Conservation (phyloP, 1,140 invertebrate species). For the Ptiloglossa arizonensis region DNA sequence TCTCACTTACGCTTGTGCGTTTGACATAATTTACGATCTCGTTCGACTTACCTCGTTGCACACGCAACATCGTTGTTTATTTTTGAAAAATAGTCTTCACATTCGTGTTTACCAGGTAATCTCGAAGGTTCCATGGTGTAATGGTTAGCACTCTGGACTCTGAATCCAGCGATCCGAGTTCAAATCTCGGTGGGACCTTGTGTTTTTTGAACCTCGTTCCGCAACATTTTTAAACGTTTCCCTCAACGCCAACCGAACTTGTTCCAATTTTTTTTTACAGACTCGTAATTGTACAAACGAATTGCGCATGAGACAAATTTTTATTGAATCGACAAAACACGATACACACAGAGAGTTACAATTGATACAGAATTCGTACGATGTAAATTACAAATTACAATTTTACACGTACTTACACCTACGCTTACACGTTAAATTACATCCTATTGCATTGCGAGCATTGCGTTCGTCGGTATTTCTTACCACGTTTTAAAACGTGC, state of each 20-base stretch:
- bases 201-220: slow-evolving; percentile 63
- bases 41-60: too few species aligned
- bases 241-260: too few species aligned
- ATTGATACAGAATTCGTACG: not conserved
- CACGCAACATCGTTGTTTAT: not conserved
- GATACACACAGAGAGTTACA: not conserved
- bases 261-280: not conserved
- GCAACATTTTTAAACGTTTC: slow-evolving; percentile 1
- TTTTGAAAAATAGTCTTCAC: slow-evolving; percentile 3
- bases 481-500: not conserved
- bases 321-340: not conserved
- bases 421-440: not conserved
- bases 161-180: slow-evolving; percentile 95
- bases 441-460: not conserved
- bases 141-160: slow-evolving; percentile 96
- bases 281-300: rapidly evolving
- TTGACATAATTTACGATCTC: not conserved
- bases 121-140: slow-evolving; percentile 90
- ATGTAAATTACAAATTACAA: not conserved
- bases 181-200: slow-evolving; percentile 91
- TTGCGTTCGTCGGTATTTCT: not conserved
- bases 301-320: not conserved
- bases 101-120: not conserved
- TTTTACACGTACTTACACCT: not conserved
- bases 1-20: too few species aligned